Conservation (phyloP, 2,888 invertebrate genomes). For the Octonoba sinensis region DNA sequence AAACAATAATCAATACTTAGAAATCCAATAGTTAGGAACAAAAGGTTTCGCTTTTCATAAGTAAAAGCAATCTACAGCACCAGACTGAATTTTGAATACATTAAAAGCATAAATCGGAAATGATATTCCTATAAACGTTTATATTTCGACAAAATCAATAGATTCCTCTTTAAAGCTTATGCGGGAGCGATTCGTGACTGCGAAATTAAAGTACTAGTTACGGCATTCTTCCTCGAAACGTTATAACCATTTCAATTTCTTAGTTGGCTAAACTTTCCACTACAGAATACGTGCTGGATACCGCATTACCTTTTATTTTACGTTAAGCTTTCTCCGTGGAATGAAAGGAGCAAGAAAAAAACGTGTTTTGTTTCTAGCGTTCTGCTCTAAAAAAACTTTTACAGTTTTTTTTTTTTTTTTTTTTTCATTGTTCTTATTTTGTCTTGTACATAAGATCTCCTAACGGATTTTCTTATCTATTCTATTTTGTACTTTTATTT, state of each 20-base stretch:
- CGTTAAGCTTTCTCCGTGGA: conserved; percentile 36
- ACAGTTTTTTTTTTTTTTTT: conserved; percentile 8
- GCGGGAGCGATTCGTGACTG: too few species aligned
- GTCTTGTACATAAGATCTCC: conserved; percentile 15
- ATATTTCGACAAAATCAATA: too few species aligned
- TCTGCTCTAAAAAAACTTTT: conserved; percentile 40
- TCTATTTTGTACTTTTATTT: conserved; percentile 39
- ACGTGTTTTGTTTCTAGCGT: conserved; percentile 37
- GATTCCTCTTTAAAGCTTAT: too few species aligned
- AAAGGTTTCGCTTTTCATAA: too few species aligned
- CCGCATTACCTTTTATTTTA: conserved; percentile 46
- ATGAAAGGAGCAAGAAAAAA: conserved; percentile 14
- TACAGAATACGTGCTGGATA: conserved; percentile 46
- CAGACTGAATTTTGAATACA: too few species aligned
- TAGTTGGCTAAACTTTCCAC: conserved; percentile 57
- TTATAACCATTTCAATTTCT: conserved; percentile 49
- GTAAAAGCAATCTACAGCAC: too few species aligned
- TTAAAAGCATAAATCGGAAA: too few species aligned
- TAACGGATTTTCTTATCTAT: conserved; percentile 54
- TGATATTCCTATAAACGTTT: too few species aligned
- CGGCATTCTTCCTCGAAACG: not conserved
- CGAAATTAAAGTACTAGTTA: conserved; percentile 15
- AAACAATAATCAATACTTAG: too few species aligned
- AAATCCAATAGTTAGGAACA: too few species aligned
- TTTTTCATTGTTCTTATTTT: not conserved